Percentiles rank a stretch among this genome's conserved stretches.
phyloP scores from a whole-genome alignment of 2,113 vertebrate genomes.

The Engraulis encrasicolus region DNA sequence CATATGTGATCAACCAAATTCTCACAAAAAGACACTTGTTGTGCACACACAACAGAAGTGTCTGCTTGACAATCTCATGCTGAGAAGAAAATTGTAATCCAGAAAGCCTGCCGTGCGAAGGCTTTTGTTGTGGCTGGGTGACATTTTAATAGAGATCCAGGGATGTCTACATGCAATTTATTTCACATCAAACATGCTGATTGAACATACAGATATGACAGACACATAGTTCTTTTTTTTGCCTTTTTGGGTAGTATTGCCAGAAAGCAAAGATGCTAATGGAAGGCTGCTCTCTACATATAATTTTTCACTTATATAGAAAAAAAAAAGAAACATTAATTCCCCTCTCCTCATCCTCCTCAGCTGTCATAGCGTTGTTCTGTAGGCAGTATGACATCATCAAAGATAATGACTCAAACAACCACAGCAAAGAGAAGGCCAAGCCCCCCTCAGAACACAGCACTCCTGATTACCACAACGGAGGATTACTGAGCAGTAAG shows the following conservation, averaged over 20 bases:
- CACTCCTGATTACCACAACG: constrained; percentile 85
- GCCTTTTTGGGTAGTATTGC: too few relatives aligned
- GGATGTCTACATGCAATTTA: not conserved
- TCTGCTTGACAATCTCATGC: not conserved
- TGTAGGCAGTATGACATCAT: constrained; percentile 97
- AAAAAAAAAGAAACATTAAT: too few relatives aligned
- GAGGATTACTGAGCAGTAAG: constrained; percentile 82
- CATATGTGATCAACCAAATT: not conserved
- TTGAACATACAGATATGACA: not conserved
- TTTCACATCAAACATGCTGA: not conserved
- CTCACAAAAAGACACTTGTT: not conserved
- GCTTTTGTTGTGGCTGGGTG: not conserved
- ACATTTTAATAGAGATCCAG: not conserved
- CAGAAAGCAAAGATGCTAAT: too few relatives aligned
- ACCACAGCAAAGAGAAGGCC: constrained; percentile 86
- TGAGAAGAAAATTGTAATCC: not conserved
- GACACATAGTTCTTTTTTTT: constrained; percentile 26
- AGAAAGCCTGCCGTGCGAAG: not conserved
- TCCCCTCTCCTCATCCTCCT: constrained; percentile 43
- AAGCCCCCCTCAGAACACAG: constrained; percentile 88
- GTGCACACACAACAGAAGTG: not conserved
- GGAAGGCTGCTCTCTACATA: too few relatives aligned
- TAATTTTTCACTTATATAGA: too few relatives aligned
- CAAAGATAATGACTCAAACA: constrained; percentile 93
- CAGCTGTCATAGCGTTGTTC: constrained; percentile 94